A percentile compares a stretch with the other conserved stretches of the same genome.
These are phyloP conservation scores for Apostichopus japonicus DNA, from an alignment of 35 echinoderm and acorn worm genomes.

Conservation along the genomic window DNA sequence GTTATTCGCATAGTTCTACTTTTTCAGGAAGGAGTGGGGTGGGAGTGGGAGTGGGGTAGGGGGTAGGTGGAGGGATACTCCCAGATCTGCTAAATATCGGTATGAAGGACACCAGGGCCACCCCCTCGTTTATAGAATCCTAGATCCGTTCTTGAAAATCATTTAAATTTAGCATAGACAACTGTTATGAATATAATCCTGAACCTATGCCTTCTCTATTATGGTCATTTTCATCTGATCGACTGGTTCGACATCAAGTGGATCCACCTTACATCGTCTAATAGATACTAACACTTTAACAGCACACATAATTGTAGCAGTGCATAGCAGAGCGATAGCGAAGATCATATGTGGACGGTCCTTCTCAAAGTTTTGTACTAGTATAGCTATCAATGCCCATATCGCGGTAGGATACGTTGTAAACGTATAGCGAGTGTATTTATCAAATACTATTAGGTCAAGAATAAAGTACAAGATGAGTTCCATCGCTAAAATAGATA, in stretches of 20 bases:
- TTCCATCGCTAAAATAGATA: conserved; percentile 18
- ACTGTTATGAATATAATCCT: background rate
- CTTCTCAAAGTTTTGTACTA: background rate
- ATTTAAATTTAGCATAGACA: no score
- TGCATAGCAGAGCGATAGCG: background rate
- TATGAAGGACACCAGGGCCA: no score
- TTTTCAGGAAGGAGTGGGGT: no score
- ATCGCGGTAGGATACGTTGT: conserved; percentile 44
- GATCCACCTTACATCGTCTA: background rate
- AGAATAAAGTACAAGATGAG: conserved; percentile 34
- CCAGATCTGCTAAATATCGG: no score
- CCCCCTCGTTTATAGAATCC: no score
- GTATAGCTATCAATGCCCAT: conserved; percentile 19
- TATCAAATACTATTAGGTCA: conserved; percentile 30
- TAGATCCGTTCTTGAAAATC: no score
- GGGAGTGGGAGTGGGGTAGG: no score
- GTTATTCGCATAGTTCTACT: no score
- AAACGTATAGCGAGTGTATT: conserved; percentile 45
- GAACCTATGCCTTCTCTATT: conserved; percentile 5
- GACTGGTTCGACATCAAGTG: background rate
- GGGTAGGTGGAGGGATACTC: no score
- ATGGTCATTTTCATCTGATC: conserved; percentile 25
- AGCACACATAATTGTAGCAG: conserved; percentile 5
- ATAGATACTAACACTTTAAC: background rate
- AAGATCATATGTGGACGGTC: conserved; percentile 4